Evolutionary conservation across 2,113 vertebrate genomes (phyloP).

Genomic region (Perccottus glenii): DNA sequence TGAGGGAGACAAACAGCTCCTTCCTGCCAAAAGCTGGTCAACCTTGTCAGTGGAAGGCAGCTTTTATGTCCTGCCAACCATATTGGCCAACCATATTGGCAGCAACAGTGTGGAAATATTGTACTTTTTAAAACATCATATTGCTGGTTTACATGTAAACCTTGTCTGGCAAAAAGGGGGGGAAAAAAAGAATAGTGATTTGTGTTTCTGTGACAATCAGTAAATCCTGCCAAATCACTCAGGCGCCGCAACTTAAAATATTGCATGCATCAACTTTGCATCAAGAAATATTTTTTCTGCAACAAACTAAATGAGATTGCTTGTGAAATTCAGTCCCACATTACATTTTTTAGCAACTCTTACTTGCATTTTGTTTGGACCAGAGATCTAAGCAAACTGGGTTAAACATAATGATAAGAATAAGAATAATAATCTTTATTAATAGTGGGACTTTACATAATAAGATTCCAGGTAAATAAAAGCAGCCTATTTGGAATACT

Average conservation of each 20-base stretch:
- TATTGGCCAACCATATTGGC: slow-evolving; percentile 45
- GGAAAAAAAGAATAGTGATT: background rate
- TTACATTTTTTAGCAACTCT: background rate
- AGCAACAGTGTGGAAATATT: slow-evolving; percentile 32
- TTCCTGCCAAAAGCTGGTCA: slow-evolving; percentile 53
- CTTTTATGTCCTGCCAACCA: slow-evolving; percentile 43
- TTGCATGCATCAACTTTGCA: slow-evolving; percentile 38
- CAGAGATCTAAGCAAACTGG: no score
- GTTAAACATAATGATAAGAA: no score
- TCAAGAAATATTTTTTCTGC: slow-evolving; percentile 12
- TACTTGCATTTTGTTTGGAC: background rate
- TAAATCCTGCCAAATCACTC: slow-evolving; percentile 39
- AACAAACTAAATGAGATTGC: no score
- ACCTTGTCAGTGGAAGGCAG: slow-evolving; percentile 37
- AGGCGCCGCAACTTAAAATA: slow-evolving; percentile 18
- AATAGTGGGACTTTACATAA: no score
- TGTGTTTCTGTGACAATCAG: slow-evolving; percentile 26
- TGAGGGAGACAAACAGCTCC: slow-evolving; percentile 39
- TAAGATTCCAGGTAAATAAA: no score
- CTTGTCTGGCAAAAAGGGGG: background rate
- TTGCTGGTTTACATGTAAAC: background rate
- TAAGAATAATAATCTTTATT: no score
- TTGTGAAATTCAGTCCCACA: background rate
- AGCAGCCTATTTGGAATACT: no score
- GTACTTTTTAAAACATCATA: slow-evolving; percentile 11